Evolutionary conservation across 2,113 vertebrate genomes (phyloP).

Genomic region (Rissa tridactyla): DNA sequence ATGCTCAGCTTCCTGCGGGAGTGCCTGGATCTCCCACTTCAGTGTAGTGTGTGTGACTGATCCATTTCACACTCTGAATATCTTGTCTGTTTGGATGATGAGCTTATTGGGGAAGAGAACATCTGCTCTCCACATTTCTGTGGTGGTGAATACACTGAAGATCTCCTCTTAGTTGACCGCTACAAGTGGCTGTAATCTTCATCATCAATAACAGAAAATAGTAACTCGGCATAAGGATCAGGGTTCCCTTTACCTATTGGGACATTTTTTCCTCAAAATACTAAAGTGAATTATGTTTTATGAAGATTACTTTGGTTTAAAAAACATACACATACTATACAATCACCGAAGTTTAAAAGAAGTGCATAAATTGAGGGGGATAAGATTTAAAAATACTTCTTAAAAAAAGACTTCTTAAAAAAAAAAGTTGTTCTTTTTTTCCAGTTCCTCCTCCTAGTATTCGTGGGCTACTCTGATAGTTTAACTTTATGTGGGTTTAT

Average conservation of each 20-base stretch:
- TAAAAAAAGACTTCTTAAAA: background rate
- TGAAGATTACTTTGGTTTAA: background rate
- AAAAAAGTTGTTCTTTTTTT: background rate
- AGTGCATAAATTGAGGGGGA: background rate
- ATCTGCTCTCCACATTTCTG: background rate
- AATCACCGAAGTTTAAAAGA: background rate
- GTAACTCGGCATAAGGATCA: background rate
- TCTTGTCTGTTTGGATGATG: background rate
- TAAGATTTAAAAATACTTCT: background rate
- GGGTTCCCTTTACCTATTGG: background rate
- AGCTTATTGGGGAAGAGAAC: background rate
- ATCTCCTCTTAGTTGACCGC: background rate
- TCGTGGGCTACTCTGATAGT: background rate
- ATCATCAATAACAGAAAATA: background rate
- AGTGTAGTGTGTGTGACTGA: background rate
- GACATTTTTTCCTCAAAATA: background rate
- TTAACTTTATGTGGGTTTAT: background rate
- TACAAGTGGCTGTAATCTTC: background rate
- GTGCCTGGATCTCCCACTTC: background rate
- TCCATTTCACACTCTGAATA: conserved; percentile 9
- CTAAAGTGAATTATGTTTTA: background rate
- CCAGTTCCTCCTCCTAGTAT: background rate
- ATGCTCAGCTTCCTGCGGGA: background rate
- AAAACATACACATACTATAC: background rate
- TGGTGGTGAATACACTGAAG: background rate